These are phyloP conservation scores for Pygocentrus nattereri DNA, from an alignment of 2,797 vertebrate species.

Conservation along the genomic window DNA sequence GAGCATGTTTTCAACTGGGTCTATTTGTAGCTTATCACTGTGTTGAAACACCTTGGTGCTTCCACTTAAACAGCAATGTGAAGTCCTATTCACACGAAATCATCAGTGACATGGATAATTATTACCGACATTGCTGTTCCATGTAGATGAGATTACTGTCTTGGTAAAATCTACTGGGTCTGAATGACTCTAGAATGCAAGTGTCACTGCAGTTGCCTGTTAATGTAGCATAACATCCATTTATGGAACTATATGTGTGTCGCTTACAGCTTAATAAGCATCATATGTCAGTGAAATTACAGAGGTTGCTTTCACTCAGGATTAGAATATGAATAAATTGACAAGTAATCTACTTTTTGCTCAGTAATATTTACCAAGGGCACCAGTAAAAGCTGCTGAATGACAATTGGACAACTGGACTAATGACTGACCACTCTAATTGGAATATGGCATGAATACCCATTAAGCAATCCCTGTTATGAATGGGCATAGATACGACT, in stretches of 20 bases:
- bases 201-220: neutral
- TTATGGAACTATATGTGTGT: neutral
- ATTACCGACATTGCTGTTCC: conserved; percentile 9
- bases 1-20: neutral
- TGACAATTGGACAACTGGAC: no score
- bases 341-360: neutral
- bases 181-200: conserved; percentile 17
- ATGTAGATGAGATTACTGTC: conserved; percentile 27
- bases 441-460: neutral
- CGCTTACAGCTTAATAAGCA: conserved; percentile 8
- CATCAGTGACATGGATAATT: conserved; percentile 24
- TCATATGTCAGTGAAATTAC: neutral
- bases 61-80: neutral
- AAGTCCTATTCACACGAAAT: conserved; percentile 16
- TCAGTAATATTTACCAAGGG: neutral
- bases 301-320: neutral
- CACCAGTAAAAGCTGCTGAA: neutral
- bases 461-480: neutral
- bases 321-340: neutral
- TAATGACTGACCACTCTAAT: neutral
- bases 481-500: neutral
- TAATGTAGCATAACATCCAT: conserved; percentile 31
- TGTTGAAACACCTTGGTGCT: conserved; percentile 13
- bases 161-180: neutral
- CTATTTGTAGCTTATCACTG: conserved; percentile 4